phyloP scores from a whole-genome alignment of 2,797 vertebrate genomes.

The Scleropages formosus region DNA sequence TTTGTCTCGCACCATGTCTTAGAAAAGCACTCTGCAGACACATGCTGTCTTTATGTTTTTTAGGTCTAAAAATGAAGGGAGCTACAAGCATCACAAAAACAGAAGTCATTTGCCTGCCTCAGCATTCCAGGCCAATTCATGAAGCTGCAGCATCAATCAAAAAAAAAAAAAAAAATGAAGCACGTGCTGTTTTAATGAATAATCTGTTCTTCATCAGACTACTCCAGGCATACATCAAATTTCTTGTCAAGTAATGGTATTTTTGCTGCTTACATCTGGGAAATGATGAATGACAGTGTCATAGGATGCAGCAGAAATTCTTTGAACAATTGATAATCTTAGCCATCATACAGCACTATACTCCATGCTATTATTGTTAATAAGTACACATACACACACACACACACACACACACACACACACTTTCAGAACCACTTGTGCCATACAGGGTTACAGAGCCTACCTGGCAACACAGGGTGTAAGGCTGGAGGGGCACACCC shows the following conservation, averaged over 20 bases:
- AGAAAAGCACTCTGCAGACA: slow-evolving; percentile 39
- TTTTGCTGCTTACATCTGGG: too few relatives aligned
- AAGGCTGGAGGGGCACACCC: too few relatives aligned
- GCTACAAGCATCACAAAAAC: slow-evolving; percentile 60
- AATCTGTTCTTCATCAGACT: neutral
- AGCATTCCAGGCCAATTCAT: slow-evolving; percentile 48
- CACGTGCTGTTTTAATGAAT: neutral
- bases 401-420: too few relatives aligned
- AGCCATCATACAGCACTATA: neutral
- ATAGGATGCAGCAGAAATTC: neutral
- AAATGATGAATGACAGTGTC: too few relatives aligned
- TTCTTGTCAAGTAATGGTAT: neutral
- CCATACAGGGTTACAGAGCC: too few relatives aligned
- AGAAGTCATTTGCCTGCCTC: slow-evolving; percentile 39
- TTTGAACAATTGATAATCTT: too few relatives aligned
- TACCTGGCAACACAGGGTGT: too few relatives aligned
- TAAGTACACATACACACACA: too few relatives aligned
- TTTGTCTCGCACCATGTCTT: neutral
- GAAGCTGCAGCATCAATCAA: slow-evolving; percentile 43
- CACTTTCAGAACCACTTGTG: too few relatives aligned
- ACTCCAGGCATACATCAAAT: neutral
- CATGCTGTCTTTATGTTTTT: slow-evolving; percentile 53
- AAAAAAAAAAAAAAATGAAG: neutral
- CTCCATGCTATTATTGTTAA: neutral
- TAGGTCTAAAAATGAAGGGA: slow-evolving; percentile 63